Evolutionary conservation across 2,888 invertebrate species (phyloP), one percentile per base, ranked within the genome.

Genomic region (Quadroppia sp.): DNA sequence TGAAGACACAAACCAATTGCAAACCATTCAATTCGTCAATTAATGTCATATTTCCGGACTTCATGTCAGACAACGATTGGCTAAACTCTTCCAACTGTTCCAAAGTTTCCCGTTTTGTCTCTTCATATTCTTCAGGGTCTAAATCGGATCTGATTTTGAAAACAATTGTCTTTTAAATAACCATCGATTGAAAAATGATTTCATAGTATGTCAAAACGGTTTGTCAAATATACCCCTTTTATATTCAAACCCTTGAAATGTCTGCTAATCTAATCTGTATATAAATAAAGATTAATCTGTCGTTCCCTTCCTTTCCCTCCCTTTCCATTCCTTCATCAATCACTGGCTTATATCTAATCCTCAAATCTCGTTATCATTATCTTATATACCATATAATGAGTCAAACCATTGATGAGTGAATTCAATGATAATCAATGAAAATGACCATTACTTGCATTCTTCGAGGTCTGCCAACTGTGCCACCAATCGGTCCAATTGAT

Each of bases 71-170:
- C 42, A 90, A 82, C 70, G 87, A 87, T 74, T 86, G 85, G 79
- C 87, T 86, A 75, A 90, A 86, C 81, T 89, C 89, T 78, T 87
- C 86, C 30, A 89, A 82, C 80, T 90, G 89, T 76, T 89, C 89
- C 79, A 88, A 82, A 0, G 89, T 89, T 77, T 89, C 89, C 78
- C 86, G 84, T 81, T 87, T 88, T 9, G 87, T 87, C 80, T 89
- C 88, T 76, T 87, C 85, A 82, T 89, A 90, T 81, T 89, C 89
- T 42, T 85, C 85, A 6, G 81, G 81, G 20, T 87, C 87, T 76
- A 90, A 80, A 73, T 88, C 88, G 78, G 86, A 85, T 80, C 89
- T 89, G 53, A 48, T 67, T n/a, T n/a, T 59, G 40, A n/a, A 36
- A 72, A 23, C 9, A 53, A 25, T 53, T 53, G 9, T 25, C 4